Evolutionary conservation across 2,797 vertebrate genomes (phyloP).

Genomic region (Luscinia megarhynchos): DNA sequence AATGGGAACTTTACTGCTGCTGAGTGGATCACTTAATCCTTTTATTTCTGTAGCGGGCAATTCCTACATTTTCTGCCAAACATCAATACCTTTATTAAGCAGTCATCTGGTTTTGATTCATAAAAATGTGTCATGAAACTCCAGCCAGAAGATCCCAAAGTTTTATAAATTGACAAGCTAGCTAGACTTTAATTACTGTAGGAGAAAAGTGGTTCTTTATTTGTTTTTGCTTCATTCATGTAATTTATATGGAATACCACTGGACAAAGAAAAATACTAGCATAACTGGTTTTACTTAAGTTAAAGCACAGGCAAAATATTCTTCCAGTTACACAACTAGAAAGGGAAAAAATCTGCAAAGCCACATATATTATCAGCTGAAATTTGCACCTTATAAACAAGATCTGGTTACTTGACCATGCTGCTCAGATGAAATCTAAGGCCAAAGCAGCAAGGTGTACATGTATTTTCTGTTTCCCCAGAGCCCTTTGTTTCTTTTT

Average conservation of each 20-base stretch:
- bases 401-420: conserved; percentile 56
- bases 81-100: conserved; percentile 55
- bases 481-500: conserved; percentile 46
- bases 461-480: conserved; percentile 14
- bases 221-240: conserved; percentile 62
- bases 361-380: conserved; percentile 42
- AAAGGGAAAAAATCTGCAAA: conserved; percentile 54
- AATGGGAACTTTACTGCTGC: conserved; percentile 57
- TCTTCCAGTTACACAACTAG: conserved; percentile 33
- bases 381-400: conserved; percentile 62
- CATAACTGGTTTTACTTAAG: conserved; percentile 67
- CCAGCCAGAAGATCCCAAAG: conserved; percentile 55
- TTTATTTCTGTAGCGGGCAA: conserved; percentile 69
- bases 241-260: conserved; percentile 45
- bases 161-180: conserved; percentile 68
- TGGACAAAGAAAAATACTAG: conserved; percentile 38
- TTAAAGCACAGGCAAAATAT: conserved; percentile 46
- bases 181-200: conserved; percentile 69
- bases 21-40: conserved; percentile 63
- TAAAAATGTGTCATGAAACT: conserved; percentile 58
- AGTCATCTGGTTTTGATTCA: conserved; percentile 71
- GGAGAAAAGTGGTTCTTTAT: conserved; percentile 62
- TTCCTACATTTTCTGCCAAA: conserved; percentile 61
- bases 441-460: conserved; percentile 17
- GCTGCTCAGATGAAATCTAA: conserved; percentile 38